phyloP scores from a whole-genome alignment of 2,888 invertebrate species.

The Oscheius myriophilus region DNA sequence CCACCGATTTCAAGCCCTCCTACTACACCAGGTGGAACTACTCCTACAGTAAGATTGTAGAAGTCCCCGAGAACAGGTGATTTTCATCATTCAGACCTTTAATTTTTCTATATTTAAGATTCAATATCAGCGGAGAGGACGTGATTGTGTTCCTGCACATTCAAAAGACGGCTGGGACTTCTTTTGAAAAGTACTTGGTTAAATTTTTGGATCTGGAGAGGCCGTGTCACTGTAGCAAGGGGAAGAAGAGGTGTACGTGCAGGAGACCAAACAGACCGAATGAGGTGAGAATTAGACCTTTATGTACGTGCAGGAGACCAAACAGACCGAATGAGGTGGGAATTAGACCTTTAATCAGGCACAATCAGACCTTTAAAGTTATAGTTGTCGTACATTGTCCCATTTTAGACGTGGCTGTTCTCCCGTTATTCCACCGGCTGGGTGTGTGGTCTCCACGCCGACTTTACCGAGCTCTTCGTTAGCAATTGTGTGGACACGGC shows the following conservation, averaged over 20 bases:
- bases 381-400: neutral
- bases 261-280: conserved; percentile 73
- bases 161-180: conserved; percentile 97
- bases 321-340: conserved; percentile 75
- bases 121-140: conserved; percentile 80
- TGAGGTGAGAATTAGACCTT: conserved; percentile 71
- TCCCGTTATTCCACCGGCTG: conserved; percentile 95
- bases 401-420: conserved; percentile 88
- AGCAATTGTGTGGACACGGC: conserved; percentile 89
- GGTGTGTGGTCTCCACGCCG: conserved; percentile 88
- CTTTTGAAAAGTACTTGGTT: conserved; percentile 94
- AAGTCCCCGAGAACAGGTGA: conserved; percentile 17
- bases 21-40: conserved; percentile 24
- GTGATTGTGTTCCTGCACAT: conserved; percentile 98
- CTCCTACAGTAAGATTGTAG: conserved; percentile 23
- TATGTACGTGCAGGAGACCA: conserved; percentile 68
- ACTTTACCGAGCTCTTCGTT: conserved; percentile 88
- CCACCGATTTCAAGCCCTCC: conserved; percentile 22
- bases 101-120: conserved; percentile 10
- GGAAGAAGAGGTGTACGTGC: conserved; percentile 69
- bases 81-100: neutral
- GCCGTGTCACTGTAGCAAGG: conserved; percentile 85
- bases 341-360: conserved; percentile 49
- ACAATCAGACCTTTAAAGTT: conserved; percentile 1
- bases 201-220: conserved; percentile 90